Percentiles rank a stretch among this genome's conserved stretches.
phyloP scores from a whole-genome alignment of 2,888 invertebrate species.

The Thalpophila matura region DNA sequence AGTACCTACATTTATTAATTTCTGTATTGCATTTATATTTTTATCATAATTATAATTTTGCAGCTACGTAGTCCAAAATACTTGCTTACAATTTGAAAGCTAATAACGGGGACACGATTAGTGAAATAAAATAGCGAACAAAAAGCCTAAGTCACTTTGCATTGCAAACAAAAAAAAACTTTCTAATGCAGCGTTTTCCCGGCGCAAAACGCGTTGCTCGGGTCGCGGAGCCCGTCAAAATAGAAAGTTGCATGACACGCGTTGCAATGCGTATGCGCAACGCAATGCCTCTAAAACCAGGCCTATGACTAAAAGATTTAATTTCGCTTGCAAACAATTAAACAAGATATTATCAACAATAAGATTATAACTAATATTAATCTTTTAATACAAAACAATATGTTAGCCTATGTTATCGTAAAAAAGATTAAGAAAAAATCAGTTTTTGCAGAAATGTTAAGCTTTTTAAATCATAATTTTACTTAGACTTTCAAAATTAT shows the following conservation, averaged over 20 bases:
- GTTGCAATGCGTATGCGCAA: slow-evolving; percentile 78
- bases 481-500: no score
- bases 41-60: background rate
- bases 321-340: background rate
- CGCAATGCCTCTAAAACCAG: slow-evolving; percentile 29
- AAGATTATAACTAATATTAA: background rate
- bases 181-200: slow-evolving; percentile 83
- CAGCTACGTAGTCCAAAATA: background rate
- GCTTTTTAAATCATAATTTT: background rate
- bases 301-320: background rate
- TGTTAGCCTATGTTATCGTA: no score
- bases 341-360: background rate
- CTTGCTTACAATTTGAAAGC: background rate
- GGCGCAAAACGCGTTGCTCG: slow-evolving; percentile 64
- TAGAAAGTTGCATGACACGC: slow-evolving; percentile 86
- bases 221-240: slow-evolving; percentile 72
- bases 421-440: no score
- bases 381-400: background rate
- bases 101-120: slow-evolving; percentile 29
- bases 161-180: slow-evolving; percentile 77
- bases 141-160: slow-evolving; percentile 54
- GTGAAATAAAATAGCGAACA: slow-evolving; percentile 46
- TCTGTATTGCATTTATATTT: background rate
- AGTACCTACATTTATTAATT: no score
- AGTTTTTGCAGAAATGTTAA: no score